Evolutionary conservation across 2,797 vertebrate species (phyloP), one percentile per base, ranked within the genome.

Genomic region (Alosa sapidissima): DNA sequence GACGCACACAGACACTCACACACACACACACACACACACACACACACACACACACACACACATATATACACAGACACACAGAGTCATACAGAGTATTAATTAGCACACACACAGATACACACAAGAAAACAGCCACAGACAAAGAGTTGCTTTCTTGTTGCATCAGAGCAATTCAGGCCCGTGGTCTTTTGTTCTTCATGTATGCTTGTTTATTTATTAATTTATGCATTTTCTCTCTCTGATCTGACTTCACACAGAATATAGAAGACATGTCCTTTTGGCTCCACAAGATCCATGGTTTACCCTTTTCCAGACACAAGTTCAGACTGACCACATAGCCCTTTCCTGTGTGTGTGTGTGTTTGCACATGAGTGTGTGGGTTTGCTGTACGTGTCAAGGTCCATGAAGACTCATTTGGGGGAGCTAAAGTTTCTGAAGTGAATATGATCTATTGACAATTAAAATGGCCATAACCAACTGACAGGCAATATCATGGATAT

Each of bases 171-270:
- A 91, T 94, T 91, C 89, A 91, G 91, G 60, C 87, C 89, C 87
- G 89, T 91, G 90, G 90, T 88, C 91, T 85, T 86, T 81, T 89
- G 86, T 87, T 88, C 83, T 88, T 84, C 62, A 84, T 88, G 88
- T 88, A 92, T 90, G 87, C 88, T 88, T 94, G 90, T 94, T 95
- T 93, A 91, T 93, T 94, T 93, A 94, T 95, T 94, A 89, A 95
- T 95, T 92, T 92, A 93, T 95, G 92, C 91, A 93, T 90, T 91
- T 91, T 89, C 91, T 90, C 75, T 86, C 93, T 96, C 93, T 94
- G 94, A 95, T 95, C 94, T 88, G 62, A 92, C 94, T 95, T 96
- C 95, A 95, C 91, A 95, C 91, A 92, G 94, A 95, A 94, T 94
- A 93, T 91, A 92, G 92, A 94, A 92, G 85, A 88, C 87, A 83